phyloP scores from a whole-genome alignment of 2,797 vertebrate species.

The Amniataba percoides region DNA sequence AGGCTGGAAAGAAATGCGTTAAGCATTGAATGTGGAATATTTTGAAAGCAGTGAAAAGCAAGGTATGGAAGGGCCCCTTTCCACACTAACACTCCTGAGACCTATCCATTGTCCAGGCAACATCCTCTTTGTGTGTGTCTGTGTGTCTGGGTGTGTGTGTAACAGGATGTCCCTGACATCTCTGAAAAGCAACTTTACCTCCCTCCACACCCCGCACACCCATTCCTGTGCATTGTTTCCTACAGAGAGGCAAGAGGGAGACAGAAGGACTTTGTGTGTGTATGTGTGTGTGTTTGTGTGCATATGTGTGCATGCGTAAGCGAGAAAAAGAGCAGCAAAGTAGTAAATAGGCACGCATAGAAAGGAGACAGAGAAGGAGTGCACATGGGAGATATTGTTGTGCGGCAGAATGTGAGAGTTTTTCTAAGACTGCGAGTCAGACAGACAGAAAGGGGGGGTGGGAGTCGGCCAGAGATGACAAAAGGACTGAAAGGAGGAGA shows the following conservation, averaged over 20 bases:
- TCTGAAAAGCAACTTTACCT: slow-evolving; percentile 77
- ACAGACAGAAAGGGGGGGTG: slow-evolving; percentile 31
- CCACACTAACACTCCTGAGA: slow-evolving; percentile 74
- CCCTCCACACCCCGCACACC: slow-evolving; percentile 68
- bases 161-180: slow-evolving; percentile 79
- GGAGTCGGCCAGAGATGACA: slow-evolving; percentile 52
- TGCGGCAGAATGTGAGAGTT: slow-evolving; percentile 48
- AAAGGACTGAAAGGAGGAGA: slow-evolving; percentile 71
- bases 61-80: slow-evolving; percentile 76
- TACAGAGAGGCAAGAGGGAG: slow-evolving; percentile 40
- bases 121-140: slow-evolving; percentile 75
- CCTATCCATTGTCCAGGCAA: slow-evolving; percentile 79
- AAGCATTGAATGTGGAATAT: slow-evolving; percentile 54
- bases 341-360: slow-evolving; percentile 41
- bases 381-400: slow-evolving; percentile 55
- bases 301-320: not conserved
- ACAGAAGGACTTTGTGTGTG: slow-evolving; percentile 15
- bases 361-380: slow-evolving; percentile 38
- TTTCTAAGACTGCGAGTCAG: slow-evolving; percentile 55
- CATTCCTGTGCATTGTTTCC: slow-evolving; percentile 83
- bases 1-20: slow-evolving; percentile 21
- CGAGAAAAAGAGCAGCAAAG: slow-evolving; percentile 32
- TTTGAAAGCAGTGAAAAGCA: slow-evolving; percentile 55
- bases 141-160: slow-evolving; percentile 38
- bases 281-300: slow-evolving; percentile 3